Base-by-base conservation (phyloP, 2,113 vertebrate species). In the Hystrix cristata region DNA sequence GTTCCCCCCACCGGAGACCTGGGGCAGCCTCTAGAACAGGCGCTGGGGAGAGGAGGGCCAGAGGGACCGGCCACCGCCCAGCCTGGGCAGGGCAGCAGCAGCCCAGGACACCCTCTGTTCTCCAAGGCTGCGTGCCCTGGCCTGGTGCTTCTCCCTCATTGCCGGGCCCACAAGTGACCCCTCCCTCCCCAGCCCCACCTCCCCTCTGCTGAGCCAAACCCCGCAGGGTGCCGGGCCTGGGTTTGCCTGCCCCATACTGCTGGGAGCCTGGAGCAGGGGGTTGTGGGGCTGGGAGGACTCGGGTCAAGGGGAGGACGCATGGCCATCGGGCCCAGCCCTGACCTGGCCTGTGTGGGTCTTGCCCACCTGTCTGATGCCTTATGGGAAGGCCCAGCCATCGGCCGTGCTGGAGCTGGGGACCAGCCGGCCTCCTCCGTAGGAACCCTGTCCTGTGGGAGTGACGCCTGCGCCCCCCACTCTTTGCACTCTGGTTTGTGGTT, bases 1-100 rank as follows among this genome's bases (percentile, higher is more conserved):
- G 98, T 99, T 99, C 95, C 99, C 99, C 25, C 98, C 99, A 3
- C 99, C 99, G 0, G 99, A 99, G 97, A 99, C 99, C 89, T 99
- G 99, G 99, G 99, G 99, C 59, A 99, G 97, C 96, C 99, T 99
- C 98, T 99, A 99, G 97, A 90, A 92, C 97, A 7, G 60, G 62
- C 38, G 38, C 43, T 82, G 93, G 97, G 97, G 92, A 96, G 96
- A 88, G 91, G 55, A 53, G 81, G 62, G 67, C 57, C 76, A 29
- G 3, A 3, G 25, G 85, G 62, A 34, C 59, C 19, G 16, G 74
- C 8, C 46, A 9, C 51, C 1, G 21, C 53, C 62, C 74, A 80
- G 60, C 95, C 95, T 65, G 95, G 53, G 74, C 14, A 87, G 85
- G 92, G 90, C 93, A 46, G 0, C 0, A 88, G 62, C 72, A 82